phyloP scores from a whole-genome alignment of 2,113 vertebrate genomes.

The Cygnus atratus region DNA sequence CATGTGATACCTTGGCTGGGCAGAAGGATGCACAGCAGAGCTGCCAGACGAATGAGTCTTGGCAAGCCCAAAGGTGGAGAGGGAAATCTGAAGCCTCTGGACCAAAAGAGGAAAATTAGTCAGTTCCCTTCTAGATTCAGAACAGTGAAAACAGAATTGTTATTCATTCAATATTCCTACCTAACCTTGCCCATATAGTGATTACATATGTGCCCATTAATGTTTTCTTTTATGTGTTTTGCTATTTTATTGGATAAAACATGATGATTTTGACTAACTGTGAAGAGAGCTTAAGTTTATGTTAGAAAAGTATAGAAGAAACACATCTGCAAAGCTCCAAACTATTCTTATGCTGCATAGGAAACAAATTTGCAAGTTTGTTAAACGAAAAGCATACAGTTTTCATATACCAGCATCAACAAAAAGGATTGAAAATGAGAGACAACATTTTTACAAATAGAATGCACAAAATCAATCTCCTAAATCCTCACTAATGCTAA shows the following conservation, averaged over 20 bases:
- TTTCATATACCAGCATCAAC: neutral
- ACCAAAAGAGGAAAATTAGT: neutral
- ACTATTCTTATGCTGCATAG: neutral
- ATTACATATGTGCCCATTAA: neutral
- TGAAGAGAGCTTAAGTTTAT: neutral
- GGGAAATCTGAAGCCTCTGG: neutral
- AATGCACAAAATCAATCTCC: neutral
- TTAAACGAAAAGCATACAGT: neutral
- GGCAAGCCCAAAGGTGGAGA: neutral
- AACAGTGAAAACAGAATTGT: neutral
- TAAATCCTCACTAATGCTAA: neutral
- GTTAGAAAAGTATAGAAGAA: neutral
- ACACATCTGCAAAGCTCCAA: neutral
- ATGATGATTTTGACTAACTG: neutral
- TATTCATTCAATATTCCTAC: neutral
- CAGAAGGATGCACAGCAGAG: neutral
- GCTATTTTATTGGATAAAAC: neutral
- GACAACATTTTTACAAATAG: neutral
- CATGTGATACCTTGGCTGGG: neutral
- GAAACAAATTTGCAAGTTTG: neutral
- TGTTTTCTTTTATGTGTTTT: neutral
- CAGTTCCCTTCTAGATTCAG: neutral
- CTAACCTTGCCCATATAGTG: neutral
- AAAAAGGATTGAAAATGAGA: neutral
- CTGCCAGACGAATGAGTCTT: conserved; percentile 28